These are phyloP conservation scores for Onychostruthus taczanowskii DNA, from an alignment of 2,113 vertebrate species.

Conservation along the genomic window DNA sequence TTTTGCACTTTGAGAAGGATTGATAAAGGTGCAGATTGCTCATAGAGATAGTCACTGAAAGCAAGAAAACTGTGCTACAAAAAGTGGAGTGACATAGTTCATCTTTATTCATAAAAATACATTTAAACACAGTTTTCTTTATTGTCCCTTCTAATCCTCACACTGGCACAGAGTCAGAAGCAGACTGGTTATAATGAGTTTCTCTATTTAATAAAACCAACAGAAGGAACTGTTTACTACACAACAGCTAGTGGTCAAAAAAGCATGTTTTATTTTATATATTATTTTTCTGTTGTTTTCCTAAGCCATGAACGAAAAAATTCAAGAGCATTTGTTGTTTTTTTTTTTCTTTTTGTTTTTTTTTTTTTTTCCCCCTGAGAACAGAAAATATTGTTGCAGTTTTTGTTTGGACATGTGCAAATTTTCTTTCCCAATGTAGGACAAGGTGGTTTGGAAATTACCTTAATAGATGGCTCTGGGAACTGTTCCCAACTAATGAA, in stretches of 20 bases:
- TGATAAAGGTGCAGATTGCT: background rate
- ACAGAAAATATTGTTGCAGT: background rate
- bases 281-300: background rate
- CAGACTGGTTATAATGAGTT: background rate
- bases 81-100: background rate
- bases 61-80: background rate
- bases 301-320: background rate
- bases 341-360: background rate
- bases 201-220: background rate
- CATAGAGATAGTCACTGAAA: background rate
- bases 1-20: background rate
- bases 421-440: background rate
- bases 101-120: background rate
- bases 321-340: background rate
- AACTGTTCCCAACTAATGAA: constrained; percentile 6
- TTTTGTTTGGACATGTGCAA: background rate
- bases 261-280: background rate
- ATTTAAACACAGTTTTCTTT: background rate
- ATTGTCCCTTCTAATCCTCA: background rate
- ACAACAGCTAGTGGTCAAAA: background rate
- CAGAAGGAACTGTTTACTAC: background rate
- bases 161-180: background rate
- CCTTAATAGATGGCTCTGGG: background rate
- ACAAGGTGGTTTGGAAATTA: background rate
- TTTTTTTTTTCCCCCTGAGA: background rate